Evolutionary conservation across 2,113 vertebrate genomes (phyloP).

Genomic region (Cyprinodon variegatus): DNA sequence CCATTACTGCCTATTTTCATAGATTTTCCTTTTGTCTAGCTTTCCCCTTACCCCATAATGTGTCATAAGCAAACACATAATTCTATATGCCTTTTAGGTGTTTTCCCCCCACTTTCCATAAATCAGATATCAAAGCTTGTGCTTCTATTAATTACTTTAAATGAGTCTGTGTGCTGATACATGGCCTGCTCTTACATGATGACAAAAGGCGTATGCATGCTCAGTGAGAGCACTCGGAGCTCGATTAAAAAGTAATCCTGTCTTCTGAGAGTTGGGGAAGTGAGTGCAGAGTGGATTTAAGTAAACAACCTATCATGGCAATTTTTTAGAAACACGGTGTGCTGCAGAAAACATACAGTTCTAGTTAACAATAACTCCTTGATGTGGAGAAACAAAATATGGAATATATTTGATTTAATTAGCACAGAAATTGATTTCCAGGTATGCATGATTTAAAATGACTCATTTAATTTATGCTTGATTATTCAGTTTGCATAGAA

Average conservation of each 20-base stretch:
- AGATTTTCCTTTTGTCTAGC: neutral
- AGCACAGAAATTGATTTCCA: no score
- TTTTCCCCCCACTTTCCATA: conserved; percentile 48
- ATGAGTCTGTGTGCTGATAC: conserved; percentile 56
- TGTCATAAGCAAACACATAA: conserved; percentile 47
- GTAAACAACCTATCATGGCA: conserved; percentile 42
- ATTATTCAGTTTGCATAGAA: no score
- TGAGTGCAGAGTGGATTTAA: conserved; percentile 41
- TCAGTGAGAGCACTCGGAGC: conserved; percentile 54
- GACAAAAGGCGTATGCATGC: conserved; percentile 32
- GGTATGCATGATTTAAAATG: no score
- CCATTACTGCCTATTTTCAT: neutral
- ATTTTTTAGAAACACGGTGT: conserved; percentile 12
- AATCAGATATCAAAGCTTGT: conserved; percentile 72
- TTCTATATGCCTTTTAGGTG: conserved; percentile 40
- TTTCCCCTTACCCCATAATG: conserved; percentile 10
- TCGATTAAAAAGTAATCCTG: conserved; percentile 76
- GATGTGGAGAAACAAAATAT: no score
- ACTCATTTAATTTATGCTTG: no score
- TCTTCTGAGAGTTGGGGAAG: conserved; percentile 42
- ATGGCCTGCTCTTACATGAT: conserved; percentile 37
- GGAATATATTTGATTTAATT: no score
- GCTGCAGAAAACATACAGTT: conserved; percentile 3
- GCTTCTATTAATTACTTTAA: conserved; percentile 65
- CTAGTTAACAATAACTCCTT: no score